phyloP scores from a whole-genome alignment of 2,113 vertebrate genomes.

The Pelusios castaneus region DNA sequence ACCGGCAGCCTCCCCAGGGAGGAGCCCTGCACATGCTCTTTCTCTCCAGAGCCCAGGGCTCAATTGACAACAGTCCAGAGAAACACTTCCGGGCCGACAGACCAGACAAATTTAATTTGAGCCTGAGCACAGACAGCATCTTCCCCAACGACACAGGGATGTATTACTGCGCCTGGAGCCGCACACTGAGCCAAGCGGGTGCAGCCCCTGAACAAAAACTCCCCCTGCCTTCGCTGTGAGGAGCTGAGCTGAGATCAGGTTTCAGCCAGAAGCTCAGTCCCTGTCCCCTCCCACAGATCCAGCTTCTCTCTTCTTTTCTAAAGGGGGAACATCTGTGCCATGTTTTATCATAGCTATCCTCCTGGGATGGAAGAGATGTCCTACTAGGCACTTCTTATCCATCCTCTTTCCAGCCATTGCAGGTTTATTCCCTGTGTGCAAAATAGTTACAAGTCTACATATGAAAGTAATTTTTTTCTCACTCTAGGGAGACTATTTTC shows the following conservation, averaged over 20 bases:
- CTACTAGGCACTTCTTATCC: too few relatives aligned
- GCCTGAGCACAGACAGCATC: not conserved
- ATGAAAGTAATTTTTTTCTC: not conserved
- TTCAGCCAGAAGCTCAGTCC: not conserved
- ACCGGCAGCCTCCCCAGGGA: not conserved
- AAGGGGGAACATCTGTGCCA: not conserved
- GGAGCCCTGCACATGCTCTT: constrained; percentile 15
- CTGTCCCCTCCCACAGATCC: not conserved
- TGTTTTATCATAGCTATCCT: too few relatives aligned
- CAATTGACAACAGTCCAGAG: too few relatives aligned
- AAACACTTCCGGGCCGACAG: constrained; percentile 9
- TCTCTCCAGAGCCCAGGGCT: not conserved
- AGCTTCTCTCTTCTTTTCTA: not conserved
- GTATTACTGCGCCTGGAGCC: constrained; percentile 62
- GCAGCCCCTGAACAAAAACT: constrained; percentile 56
- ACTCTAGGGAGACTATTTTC: not conserved
- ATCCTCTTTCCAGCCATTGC: too few relatives aligned
- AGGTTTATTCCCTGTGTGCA: too few relatives aligned
- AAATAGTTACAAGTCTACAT: too few relatives aligned
- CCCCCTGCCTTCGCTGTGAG: not conserved
- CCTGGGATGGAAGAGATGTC: too few relatives aligned
- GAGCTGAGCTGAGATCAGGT: not conserved
- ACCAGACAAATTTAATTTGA: not conserved
- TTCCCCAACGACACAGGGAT: not conserved
- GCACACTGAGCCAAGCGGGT: constrained; percentile 30